phyloP scores from a whole-genome alignment of 2,113 vertebrate genomes.

The Zingel zingel region DNA sequence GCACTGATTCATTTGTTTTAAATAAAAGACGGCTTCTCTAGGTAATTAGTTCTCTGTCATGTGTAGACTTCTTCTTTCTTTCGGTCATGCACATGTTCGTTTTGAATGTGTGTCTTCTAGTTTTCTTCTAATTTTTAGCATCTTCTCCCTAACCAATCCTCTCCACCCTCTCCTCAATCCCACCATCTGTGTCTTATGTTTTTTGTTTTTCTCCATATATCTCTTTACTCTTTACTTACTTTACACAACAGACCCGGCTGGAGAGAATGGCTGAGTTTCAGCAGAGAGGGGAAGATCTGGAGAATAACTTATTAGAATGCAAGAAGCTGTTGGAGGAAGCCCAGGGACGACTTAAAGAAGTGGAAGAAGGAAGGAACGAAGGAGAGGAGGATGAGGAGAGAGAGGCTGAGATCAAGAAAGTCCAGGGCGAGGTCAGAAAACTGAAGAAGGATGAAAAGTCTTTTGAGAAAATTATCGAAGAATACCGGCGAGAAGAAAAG shows the following conservation, averaged over 20 bases:
- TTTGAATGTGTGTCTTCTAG: not conserved
- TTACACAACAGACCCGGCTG: slow-evolving; percentile 86
- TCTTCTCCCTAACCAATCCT: not conserved
- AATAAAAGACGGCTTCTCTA: not conserved
- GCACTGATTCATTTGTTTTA: not conserved
- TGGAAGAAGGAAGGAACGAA: slow-evolving; percentile 70
- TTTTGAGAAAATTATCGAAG: slow-evolving; percentile 86
- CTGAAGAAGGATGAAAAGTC: slow-evolving; percentile 85
- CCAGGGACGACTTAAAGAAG: slow-evolving; percentile 82
- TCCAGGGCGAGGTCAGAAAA: slow-evolving; percentile 85
- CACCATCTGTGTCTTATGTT: not conserved
- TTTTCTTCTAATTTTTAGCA: not conserved
- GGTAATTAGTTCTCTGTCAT: not conserved
- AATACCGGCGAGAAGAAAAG: slow-evolving; percentile 87
- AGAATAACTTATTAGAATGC: slow-evolving; percentile 84
- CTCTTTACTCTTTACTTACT: not conserved
- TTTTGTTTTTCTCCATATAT: not conserved
- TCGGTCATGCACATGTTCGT: not conserved
- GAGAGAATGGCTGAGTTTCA: slow-evolving; percentile 92
- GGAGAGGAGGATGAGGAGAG: slow-evolving; percentile 39
- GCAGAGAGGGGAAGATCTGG: slow-evolving; percentile 89
- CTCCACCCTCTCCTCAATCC: not conserved
- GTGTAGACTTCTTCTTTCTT: not conserved
- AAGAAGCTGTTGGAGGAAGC: slow-evolving; percentile 83
- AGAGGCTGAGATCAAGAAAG: slow-evolving; percentile 77